Evolutionary conservation across 1,140 invertebrate species (phyloP).

Genomic region (Drosophila pectinifera): DNA sequence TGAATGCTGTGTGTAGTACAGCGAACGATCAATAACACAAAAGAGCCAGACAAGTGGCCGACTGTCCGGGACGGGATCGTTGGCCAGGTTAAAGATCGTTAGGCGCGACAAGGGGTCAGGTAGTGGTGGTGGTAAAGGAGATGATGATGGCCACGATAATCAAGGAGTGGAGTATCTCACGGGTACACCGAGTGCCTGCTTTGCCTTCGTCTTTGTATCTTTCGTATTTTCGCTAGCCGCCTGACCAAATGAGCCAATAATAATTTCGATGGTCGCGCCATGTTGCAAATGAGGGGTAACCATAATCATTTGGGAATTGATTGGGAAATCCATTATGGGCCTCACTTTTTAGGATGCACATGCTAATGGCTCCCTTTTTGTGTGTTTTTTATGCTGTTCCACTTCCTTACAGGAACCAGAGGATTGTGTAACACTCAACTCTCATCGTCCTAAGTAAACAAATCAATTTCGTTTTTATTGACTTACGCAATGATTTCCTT

Average conservation of each 20-base stretch:
- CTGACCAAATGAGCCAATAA: constrained; percentile 68
- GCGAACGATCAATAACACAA: constrained; percentile 66
- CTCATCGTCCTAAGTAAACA: constrained; percentile 69
- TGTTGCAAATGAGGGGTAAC: constrained; percentile 46
- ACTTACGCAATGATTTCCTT: constrained; percentile 80
- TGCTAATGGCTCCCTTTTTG: constrained; percentile 56
- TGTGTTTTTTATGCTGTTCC: constrained; percentile 3
- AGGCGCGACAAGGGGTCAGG: constrained; percentile 77
- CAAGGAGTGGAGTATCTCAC: constrained; percentile 50
- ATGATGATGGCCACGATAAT: constrained; percentile 35
- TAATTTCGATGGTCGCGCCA: constrained; percentile 51
- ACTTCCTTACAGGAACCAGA: constrained; percentile 43
- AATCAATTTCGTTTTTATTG: constrained; percentile 57
- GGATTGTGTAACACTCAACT: constrained; percentile 34
- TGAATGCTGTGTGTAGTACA: constrained; percentile 32
- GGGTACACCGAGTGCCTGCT: constrained; percentile 33
- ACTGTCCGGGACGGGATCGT: constrained; percentile 38
- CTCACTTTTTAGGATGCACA: constrained; percentile 22
- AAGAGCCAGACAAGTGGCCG: constrained; percentile 39
- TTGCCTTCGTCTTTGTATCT: constrained; percentile 19
- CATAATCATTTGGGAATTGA: constrained; percentile 50
- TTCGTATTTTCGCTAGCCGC: constrained; percentile 43
- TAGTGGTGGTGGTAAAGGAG: constrained; percentile 43
- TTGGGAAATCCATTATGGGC: constrained; percentile 49
- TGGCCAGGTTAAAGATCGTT: constrained; percentile 78